Conservation (phyloP, 2,888 invertebrate species). For the Stenchaetothrips biformis region DNA sequence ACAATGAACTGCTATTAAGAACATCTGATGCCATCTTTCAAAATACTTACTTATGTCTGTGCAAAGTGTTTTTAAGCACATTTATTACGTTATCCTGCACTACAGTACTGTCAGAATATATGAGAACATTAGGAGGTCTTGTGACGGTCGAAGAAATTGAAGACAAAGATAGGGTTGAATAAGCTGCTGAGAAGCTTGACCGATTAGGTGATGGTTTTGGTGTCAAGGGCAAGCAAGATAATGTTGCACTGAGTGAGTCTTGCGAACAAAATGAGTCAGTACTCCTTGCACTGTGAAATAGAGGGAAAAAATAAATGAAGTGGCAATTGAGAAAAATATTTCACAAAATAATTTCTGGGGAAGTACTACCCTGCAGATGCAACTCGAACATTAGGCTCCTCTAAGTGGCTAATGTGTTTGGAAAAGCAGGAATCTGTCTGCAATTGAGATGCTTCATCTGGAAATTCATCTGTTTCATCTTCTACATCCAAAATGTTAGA, state of each 20-base stretch:
- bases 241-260: background rate
- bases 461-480: slow-evolving; percentile 6
- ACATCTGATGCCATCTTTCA: slow-evolving; percentile 15
- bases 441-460: background rate
- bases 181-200: background rate
- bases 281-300: background rate
- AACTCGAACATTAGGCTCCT: background rate
- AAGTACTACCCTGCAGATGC: background rate
- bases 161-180: slow-evolving; percentile 4
- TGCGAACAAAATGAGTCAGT: background rate
- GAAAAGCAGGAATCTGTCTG: background rate
- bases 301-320: background rate
- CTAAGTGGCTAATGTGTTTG: background rate
- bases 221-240: background rate
- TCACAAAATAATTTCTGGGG: background rate
- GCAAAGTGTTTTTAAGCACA: slow-evolving; percentile 63
- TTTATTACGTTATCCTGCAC: slow-evolving; percentile 69
- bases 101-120: slow-evolving; percentile 72
- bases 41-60: slow-evolving; percentile 60
- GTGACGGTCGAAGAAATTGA: slow-evolving; percentile 40
- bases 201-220: background rate
- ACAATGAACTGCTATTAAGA: slow-evolving; percentile 3
- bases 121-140: slow-evolving; percentile 75
- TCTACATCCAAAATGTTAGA: background rate
- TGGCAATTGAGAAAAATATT: background rate